Base-by-base conservation (phyloP, 2,888 invertebrate species). In the Acleris laterana region DNA sequence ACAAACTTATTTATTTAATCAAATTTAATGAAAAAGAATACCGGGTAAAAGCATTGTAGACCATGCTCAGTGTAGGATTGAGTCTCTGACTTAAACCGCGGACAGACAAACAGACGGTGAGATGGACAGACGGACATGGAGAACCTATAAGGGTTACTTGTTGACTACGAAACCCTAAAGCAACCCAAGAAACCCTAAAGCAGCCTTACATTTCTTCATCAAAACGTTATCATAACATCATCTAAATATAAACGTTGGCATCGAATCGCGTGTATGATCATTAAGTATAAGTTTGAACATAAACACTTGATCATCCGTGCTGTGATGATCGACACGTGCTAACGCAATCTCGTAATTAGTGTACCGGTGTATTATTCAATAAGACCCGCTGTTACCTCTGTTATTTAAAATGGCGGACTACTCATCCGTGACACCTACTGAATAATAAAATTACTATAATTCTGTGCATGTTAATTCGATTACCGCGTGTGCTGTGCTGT, bases 361-460 rank as follows among this genome's bases (percentile, higher is more conserved):
- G 13, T 53, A 57, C 51, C 32, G 46, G 58, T 51, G 58, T 46
- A 51, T 53, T 58, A 52, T 63, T 46, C 46, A 58, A 58, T 51
- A 19, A 48, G 5, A 20, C 48, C 19, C 46, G 28, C 28, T 52
- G 28, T 32, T 51, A 58, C n/a, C n/a, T 16, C 16, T 49, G 51
- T 28, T 38, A 28, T 32, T 38, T 28, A 17, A 38, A 38, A 38
- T 38, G 13, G 46, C 32, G 20, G 42, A 52, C 51, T 17, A 20
- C 44, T 58, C 57, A 58, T 44, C 57, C 25, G 52, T 63, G 28
- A 32, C 7, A 51, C 5, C 46, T 16, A 50, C 38, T n/a, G 48
- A 62, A 32, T 49, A n/a, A 62, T 62, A 38, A 55, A n/a, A 62
- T 62, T 20, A 55, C 9, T 55, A 32, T 19, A n/a, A 52, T 20